phyloP scores from a whole-genome alignment of 2,888 invertebrate genomes.

The Drosophila maculinotata region DNA sequence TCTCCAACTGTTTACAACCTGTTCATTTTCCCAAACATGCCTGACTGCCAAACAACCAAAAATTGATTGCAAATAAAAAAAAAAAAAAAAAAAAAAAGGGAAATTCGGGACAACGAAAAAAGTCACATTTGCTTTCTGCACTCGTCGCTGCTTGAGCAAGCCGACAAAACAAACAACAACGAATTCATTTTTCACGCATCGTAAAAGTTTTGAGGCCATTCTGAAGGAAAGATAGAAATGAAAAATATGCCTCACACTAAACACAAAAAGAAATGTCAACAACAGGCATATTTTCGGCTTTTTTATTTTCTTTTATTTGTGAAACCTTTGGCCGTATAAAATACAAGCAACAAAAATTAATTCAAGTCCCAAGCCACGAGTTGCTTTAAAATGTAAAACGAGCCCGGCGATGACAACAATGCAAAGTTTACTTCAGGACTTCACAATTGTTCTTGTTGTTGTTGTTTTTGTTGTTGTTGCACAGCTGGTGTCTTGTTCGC shows the following conservation, averaged over 20 bases:
- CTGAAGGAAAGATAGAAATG: not conserved
- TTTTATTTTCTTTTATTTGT: slow-evolving; percentile 31
- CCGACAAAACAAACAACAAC: slow-evolving; percentile 27
- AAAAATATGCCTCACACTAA: slow-evolving; percentile 7
- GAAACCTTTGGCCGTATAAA: slow-evolving; percentile 31
- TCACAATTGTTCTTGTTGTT: slow-evolving; percentile 50
- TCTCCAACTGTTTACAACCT: slow-evolving; percentile 20
- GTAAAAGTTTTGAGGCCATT: slow-evolving; percentile 32
- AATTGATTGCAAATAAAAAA: slow-evolving; percentile 38
- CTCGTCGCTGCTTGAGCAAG: not conserved
- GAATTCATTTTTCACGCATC: slow-evolving; percentile 40
- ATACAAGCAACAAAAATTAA: slow-evolving; percentile 60
- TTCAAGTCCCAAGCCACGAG: slow-evolving; percentile 65
- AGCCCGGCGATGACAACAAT: slow-evolving; percentile 45
- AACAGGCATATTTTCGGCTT: slow-evolving; percentile 64
- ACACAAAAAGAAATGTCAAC: slow-evolving; percentile 69
- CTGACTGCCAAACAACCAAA: not conserved
- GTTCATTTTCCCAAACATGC: slow-evolving; percentile 30
- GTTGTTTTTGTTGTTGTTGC: slow-evolving; percentile 33
- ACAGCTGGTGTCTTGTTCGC: slow-evolving; percentile 69
- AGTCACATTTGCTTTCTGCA: slow-evolving; percentile 14
- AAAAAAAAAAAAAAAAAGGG: slow-evolving; percentile 1
- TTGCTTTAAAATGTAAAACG: slow-evolving; percentile 75
- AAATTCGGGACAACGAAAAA: slow-evolving; percentile 3
- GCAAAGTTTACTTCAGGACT: slow-evolving; percentile 54